A percentile compares a stretch with the other conserved stretches of the same genome.
Evolutionary conservation across 53 echinoderm and acorn worm species (phyloP).

Genomic region (Actinopyga echinites): DNA sequence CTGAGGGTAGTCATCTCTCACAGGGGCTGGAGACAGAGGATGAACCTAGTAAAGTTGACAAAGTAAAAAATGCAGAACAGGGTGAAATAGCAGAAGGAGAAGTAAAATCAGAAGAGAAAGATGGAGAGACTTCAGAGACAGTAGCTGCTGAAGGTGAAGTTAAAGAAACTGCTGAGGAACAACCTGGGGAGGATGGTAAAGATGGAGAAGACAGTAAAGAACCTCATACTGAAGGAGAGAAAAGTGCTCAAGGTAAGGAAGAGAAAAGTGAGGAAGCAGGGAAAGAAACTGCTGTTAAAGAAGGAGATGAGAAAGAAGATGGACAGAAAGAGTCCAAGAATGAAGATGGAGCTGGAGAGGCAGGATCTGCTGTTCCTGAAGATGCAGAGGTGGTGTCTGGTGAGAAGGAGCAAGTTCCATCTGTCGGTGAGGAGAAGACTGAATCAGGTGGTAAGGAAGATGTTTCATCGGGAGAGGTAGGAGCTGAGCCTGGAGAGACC

Average conservation of each 20-base stretch:
- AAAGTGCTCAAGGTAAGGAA: background rate
- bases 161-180: background rate
- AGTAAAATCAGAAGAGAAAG: conserved; percentile 34
- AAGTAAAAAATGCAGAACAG: conserved; percentile 3
- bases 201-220: background rate
- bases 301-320: background rate
- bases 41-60: conserved; percentile 11
- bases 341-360: background rate
- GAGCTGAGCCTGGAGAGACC: background rate
- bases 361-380: conserved; percentile 7
- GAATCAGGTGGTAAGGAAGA: too few species aligned
- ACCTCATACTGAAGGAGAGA: background rate
- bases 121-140: background rate
- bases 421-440: background rate
- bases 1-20: conserved; percentile 52
- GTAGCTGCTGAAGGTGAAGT: background rate
- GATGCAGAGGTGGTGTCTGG: background rate
- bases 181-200: background rate
- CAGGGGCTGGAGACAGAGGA: conserved; percentile 7
- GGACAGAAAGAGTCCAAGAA: conserved; percentile 14
- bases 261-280: background rate
- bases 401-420: background rate
- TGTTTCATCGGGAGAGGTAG: background rate
- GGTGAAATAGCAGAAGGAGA: conserved; percentile 27
- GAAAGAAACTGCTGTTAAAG: background rate